Conservation (phyloP, 1,140 invertebrate genomes). For the Tribolium castaneum region DNA sequence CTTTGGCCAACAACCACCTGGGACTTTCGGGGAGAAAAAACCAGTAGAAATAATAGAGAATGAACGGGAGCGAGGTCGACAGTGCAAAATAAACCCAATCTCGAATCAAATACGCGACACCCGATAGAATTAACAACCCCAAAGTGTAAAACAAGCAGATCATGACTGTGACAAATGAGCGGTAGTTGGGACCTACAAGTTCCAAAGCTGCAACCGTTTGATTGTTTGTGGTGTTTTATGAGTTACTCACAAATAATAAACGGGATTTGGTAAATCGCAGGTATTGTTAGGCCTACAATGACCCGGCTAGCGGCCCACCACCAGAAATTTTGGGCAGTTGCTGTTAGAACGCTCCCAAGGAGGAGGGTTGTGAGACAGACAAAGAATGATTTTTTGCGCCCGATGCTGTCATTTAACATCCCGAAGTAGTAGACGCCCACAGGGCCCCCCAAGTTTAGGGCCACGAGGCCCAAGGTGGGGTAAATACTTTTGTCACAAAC, state of each 20-base stretch:
- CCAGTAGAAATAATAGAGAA: slow-evolving; percentile 87
- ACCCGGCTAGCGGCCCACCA: slow-evolving; percentile 82
- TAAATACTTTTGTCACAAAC: slow-evolving; percentile 87
- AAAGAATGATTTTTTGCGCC: slow-evolving; percentile 84
- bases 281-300: slow-evolving; percentile 87
- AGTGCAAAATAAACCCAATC: slow-evolving; percentile 85
- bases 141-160: slow-evolving; percentile 90
- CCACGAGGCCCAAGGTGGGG: slow-evolving; percentile 84
- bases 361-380: slow-evolving; percentile 81
- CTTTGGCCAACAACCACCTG: slow-evolving; percentile 84
- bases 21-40: slow-evolving; percentile 88
- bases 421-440: slow-evolving; percentile 89
- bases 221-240: background rate
- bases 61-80: slow-evolving; percentile 85
- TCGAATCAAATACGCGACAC: slow-evolving; percentile 83
- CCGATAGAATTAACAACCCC: slow-evolving; percentile 83
- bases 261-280: slow-evolving; percentile 94
- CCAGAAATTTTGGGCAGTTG: slow-evolving; percentile 81
- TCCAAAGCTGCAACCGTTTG: slow-evolving; percentile 78
- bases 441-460: slow-evolving; percentile 85
- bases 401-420: slow-evolving; percentile 84
- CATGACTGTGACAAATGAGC: slow-evolving; percentile 91
- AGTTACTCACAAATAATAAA: slow-evolving; percentile 89
- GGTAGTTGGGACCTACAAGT: slow-evolving; percentile 88
- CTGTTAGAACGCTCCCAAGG: slow-evolving; percentile 80